phyloP scores from a whole-genome alignment of 2,888 invertebrate genomes.

The Tromatobia lineatoria region DNA sequence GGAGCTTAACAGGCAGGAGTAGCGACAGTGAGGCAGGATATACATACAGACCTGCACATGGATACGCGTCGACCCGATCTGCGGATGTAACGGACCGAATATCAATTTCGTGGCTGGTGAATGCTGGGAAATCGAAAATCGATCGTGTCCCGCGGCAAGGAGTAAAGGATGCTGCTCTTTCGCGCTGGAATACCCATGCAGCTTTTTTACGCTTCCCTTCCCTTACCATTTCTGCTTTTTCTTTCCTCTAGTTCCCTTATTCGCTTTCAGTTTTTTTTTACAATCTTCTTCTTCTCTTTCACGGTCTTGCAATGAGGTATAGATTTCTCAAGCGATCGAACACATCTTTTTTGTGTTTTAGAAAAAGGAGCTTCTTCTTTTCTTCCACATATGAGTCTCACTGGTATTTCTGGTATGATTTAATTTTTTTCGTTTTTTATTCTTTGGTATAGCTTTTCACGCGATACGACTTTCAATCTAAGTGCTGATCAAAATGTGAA shows the following conservation, averaged over 20 bases:
- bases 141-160: constrained; percentile 29
- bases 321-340: constrained; percentile 36
- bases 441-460: too few species aligned
- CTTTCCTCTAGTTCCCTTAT: constrained; percentile 6
- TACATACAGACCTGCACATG: neutral
- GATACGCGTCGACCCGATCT: constrained; percentile 36
- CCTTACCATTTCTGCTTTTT: neutral
- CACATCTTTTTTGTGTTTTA: constrained; percentile 16
- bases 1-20: neutral
- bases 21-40: constrained; percentile 1
- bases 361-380: neutral
- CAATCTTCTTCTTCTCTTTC: constrained; percentile 6
- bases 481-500: too few species aligned
- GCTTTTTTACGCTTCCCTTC: constrained; percentile 6
- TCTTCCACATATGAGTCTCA: neutral
- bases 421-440: too few species aligned
- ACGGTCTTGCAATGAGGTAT: neutral
- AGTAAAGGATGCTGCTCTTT: constrained; percentile 38
- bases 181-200: constrained; percentile 18
- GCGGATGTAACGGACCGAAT: constrained; percentile 53
- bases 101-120: constrained; percentile 46
- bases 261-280: constrained; percentile 12
- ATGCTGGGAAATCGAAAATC: constrained; percentile 37
- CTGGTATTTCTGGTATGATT: neutral
- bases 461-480: too few species aligned